Percentiles rank a stretch among this genome's conserved stretches.
Evolutionary conservation across 2,797 vertebrate genomes (phyloP).

Genomic region (Rhincodon typus): DNA sequence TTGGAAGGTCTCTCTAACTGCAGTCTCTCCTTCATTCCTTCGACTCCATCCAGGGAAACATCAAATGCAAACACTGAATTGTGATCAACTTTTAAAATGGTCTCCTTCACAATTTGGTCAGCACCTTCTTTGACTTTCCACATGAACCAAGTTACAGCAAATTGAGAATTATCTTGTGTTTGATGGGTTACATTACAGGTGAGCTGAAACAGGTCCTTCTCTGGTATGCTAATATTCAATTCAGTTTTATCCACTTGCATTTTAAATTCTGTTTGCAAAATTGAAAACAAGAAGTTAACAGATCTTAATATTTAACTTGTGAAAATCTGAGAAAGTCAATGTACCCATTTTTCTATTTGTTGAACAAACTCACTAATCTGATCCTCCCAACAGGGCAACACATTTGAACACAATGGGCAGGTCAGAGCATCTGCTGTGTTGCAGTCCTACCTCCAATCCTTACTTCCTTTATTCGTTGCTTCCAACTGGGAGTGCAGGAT

Average conservation of each 20-base stretch:
- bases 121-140: conserved; percentile 53
- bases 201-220: conserved; percentile 72
- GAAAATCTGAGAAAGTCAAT: not conserved
- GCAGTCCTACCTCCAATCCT: not conserved
- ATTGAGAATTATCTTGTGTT: conserved; percentile 80
- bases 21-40: conserved; percentile 66
- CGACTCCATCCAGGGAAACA: conserved; percentile 58
- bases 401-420: not conserved
- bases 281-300: not conserved
- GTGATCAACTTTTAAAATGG: conserved; percentile 76
- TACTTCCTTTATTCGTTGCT: not conserved
- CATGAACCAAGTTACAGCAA: conserved; percentile 87
- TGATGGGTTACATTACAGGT: conserved; percentile 82
- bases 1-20: conserved; percentile 80
- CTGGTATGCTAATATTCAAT: conserved; percentile 74
- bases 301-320: not conserved
- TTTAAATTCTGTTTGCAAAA: conserved; percentile 62
- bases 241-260: conserved; percentile 80
- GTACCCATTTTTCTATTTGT: not conserved
- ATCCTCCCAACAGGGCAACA: not conserved
- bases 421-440: not conserved
- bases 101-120: conserved; percentile 44
- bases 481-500: not conserved
- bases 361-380: not conserved
- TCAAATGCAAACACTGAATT: conserved; percentile 78